Evolutionary conservation across 2,888 invertebrate species (phyloP), one percentile per base, ranked within the genome.

Genomic region (Spilosoma lubricipeda): DNA sequence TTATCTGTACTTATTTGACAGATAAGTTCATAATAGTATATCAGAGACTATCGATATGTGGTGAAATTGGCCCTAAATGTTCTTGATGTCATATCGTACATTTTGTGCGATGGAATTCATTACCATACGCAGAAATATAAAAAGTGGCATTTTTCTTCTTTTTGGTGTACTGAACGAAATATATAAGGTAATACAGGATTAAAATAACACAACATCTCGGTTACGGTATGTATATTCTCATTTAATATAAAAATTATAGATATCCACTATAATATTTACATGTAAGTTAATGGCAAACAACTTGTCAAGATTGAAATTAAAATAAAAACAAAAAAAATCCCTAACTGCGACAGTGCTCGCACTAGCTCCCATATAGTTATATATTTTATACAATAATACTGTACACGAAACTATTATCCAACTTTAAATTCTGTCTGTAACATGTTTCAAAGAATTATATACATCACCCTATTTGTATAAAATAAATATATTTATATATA

Each of bases 171-270:
- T n/a, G n/a, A n/a, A n/a, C n/a, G n/a, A 7, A 3, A n/a, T 18
- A 48, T 18, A 13, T 27, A 42, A 42, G 67, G 20, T 66, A 66
- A 36, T n/a, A 15, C 27, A 20, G 45, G 23, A 64, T 42, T 69
- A 84, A 83, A 87, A 87, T 87, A 84, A 89, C 71, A 88, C 84
- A 81, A 80, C 78, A 83, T 72, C 69, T 73, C 79, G 85, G 88
- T 91, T 91, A 90, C 84, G 89, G 85, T 90, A 92, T 92, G 90
- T 92, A 93, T 93, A 92, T 91, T 93, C 92, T 94, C 92, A 92
- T 94, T 94, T 94, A 94, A 93, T 94, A 94, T 94, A 95, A 95
- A 93, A 94, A 93, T 94, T 94, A 94, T 94, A 92, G 92, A 92
- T 93, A 93, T 92, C 87, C 89, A 90, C 93, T 94, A 94, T 93